These are phyloP conservation scores for Chaetodon auriga DNA, from an alignment of 2,113 vertebrate species.

Conservation along the genomic window DNA sequence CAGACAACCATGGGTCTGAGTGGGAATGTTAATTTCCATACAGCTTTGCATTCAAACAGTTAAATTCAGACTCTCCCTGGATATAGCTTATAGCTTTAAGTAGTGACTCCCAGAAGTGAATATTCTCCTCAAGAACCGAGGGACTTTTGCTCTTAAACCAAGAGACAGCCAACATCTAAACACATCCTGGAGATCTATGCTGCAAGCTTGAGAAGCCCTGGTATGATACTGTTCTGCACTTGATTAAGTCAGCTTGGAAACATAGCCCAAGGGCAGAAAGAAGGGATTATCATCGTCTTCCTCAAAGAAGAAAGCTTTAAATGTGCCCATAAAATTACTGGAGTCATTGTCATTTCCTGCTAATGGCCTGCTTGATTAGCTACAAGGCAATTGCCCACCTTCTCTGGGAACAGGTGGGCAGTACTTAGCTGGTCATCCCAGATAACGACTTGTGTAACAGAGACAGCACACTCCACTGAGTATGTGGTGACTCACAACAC, in stretches of 20 bases:
- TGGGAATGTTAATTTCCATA: neutral
- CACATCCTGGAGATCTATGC: constrained; percentile 23
- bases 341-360: constrained; percentile 54
- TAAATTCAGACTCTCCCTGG: constrained; percentile 3
- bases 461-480: constrained; percentile 27
- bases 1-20: neutral
- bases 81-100: neutral
- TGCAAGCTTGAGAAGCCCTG: constrained; percentile 27
- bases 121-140: constrained; percentile 1
- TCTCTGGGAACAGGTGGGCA: constrained; percentile 41
- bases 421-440: constrained; percentile 47
- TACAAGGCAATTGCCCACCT: constrained; percentile 32
- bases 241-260: constrained; percentile 51
- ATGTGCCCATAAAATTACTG: constrained; percentile 57
- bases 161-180: neutral
- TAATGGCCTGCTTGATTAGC: constrained; percentile 55
- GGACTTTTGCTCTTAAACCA: neutral
- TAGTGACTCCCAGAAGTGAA: neutral
- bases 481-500: constrained; percentile 10
- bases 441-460: constrained; percentile 29
- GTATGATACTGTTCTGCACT: constrained; percentile 32
- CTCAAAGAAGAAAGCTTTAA: constrained; percentile 54
- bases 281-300: constrained; percentile 36
- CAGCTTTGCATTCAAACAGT: constrained; percentile 17
- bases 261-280: constrained; percentile 44